Evolutionary conservation across 2,888 invertebrate genomes (phyloP), one percentile per base, ranked within the genome.

Genomic region (Thecophora atra): DNA sequence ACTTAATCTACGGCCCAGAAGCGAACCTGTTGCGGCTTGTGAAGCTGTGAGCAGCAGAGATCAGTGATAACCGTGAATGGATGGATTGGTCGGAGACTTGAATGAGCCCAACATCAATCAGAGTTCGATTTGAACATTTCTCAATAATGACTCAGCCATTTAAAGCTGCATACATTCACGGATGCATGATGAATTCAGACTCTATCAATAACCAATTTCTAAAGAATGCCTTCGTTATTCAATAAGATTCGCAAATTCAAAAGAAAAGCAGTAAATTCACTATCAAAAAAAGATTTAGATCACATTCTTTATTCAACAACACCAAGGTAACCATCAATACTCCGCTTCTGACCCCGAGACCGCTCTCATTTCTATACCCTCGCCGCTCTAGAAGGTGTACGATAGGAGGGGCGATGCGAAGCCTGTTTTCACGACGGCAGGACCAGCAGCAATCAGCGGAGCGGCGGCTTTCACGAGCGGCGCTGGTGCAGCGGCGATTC

Each of bases 341-440:
- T 7, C 30, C 30, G 8, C 4, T 30, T 30, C 30, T 30, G 21
- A 54, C 54, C 51, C 51, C 51, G 17, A n/a, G 2, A n/a, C 54
- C 21, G 21, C 15, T 11, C 54, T n/a, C n/a, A n/a, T 8, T 58
- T n/a, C 44, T 47, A 15, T 28, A n/a, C 51, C 58, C 26, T 1
- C 5, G 58, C 2, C 26, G 24, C 51, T 72, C 76, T 81, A 85
- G 76, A 83, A 84, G 72, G 83, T 84, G 72, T 85, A 85, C 63
- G 83, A 83, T 77, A 85, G 81, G 71, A 83, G 78, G 56, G 84
- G 85, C 42, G 85, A 84, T 24, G 85, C 82, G 73, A 78, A 85
- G 71, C 79, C 81, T 42, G 83, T 85, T 76, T 82, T 85, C 47
- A 85, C 81, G 30, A 85, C 70, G 64, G 83, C 77, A 73, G 85